phyloP scores from a whole-genome alignment of 1,140 invertebrate species.

The Artemia franciscana region DNA sequence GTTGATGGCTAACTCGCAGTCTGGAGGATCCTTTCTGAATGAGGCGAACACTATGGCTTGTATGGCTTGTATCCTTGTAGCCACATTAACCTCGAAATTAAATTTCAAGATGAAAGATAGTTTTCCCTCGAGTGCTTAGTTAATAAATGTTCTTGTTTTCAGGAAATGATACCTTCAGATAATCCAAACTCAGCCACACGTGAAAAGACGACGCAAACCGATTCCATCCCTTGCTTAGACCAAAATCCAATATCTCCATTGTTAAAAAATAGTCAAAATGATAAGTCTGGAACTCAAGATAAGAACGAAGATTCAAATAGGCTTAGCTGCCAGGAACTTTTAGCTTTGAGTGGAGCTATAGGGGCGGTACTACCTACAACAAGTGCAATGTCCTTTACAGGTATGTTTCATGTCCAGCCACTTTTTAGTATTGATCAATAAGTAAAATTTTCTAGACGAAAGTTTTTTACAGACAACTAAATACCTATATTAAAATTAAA shows the following conservation, averaged over 20 bases:
- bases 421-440: too few species aligned
- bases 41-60: too few species aligned
- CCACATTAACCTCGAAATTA: too few species aligned
- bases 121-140: too few species aligned
- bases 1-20: too few species aligned
- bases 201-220: slow-evolving; percentile 69
- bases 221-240: slow-evolving; percentile 15
- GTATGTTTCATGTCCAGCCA: neutral
- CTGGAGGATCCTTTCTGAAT: too few species aligned
- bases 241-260: neutral
- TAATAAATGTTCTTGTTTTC: neutral
- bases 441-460: too few species aligned
- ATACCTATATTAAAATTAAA: too few species aligned
- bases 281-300: neutral
- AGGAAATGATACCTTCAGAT: neutral
- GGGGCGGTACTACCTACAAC: slow-evolving; percentile 62
- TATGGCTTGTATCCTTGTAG: too few species aligned
- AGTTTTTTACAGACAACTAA: too few species aligned
- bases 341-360: slow-evolving; percentile 67
- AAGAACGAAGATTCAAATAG: slow-evolving; percentile 3
- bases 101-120: too few species aligned
- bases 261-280: neutral
- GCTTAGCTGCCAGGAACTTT: slow-evolving; percentile 72
- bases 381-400: neutral
- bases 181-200: slow-evolving; percentile 22